Evolutionary conservation across 2,113 vertebrate genomes (phyloP).

Genomic region (Mohoua ochrocephala): DNA sequence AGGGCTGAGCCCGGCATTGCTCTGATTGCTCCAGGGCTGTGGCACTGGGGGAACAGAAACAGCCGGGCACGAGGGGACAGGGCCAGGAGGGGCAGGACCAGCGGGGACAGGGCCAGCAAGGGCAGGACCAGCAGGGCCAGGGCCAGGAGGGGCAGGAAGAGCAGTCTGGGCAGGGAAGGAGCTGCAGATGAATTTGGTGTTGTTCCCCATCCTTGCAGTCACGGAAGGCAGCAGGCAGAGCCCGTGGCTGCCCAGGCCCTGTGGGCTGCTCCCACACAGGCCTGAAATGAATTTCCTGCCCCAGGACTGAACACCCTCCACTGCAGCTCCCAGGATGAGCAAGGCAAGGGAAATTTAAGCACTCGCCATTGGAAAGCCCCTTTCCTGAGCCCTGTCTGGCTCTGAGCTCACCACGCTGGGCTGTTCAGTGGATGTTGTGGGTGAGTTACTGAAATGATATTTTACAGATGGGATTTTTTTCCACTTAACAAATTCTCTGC

Average conservation of each 20-base stretch:
- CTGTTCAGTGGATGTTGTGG: background rate
- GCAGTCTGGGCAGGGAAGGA: background rate
- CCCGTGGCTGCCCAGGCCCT: background rate
- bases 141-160: background rate
- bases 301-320: background rate
- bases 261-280: background rate
- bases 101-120: background rate
- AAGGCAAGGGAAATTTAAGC: background rate
- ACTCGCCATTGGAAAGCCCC: background rate
- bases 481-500: background rate
- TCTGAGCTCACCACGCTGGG: background rate
- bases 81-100: too few species aligned
- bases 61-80: background rate
- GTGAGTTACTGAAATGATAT: background rate
- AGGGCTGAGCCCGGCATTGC: background rate
- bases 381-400: background rate
- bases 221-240: background rate
- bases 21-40: background rate
- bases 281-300: background rate
- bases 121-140: background rate
- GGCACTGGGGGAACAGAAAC: background rate
- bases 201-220: rapidly evolving
- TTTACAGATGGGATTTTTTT: background rate
- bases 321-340: rapidly evolving
- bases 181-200: background rate